Percentiles rank a stretch among this genome's conserved stretches.
These are phyloP conservation scores for Sebastiscus tertius DNA, from an alignment of 2,797 vertebrate species.

Conservation along the genomic window DNA sequence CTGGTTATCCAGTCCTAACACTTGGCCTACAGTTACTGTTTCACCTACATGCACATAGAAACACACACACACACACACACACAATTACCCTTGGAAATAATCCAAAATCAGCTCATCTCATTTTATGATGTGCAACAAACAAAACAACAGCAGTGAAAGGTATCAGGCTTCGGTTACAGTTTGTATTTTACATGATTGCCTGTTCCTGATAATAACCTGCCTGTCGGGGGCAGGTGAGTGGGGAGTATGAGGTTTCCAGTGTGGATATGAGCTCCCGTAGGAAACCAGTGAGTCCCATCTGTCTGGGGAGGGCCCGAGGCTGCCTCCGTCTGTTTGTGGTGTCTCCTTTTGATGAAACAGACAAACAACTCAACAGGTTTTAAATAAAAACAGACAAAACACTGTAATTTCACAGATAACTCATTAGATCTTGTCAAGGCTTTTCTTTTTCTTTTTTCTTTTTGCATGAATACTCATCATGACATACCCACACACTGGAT, in stretches of 20 bases:
- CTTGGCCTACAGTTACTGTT: slow-evolving; percentile 37
- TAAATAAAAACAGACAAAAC: background rate
- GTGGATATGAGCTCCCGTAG: slow-evolving; percentile 36
- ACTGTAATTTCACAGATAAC: background rate
- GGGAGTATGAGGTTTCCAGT: slow-evolving; percentile 33
- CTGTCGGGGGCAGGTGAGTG: no score
- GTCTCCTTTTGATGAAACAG: background rate
- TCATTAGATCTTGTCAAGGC: background rate
- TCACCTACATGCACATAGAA: background rate
- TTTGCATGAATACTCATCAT: background rate
- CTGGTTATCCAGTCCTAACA: slow-evolving; percentile 53
- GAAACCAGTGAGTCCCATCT: slow-evolving; percentile 56
- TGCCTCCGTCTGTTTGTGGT: background rate
- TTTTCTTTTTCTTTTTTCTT: background rate
- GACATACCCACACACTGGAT: background rate
- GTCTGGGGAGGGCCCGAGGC: slow-evolving; percentile 39
- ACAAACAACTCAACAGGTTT: background rate
- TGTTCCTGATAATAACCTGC: background rate
- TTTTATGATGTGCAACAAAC: slow-evolving; percentile 55
- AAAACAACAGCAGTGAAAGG: slow-evolving; percentile 69
- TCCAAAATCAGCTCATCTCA: slow-evolving; percentile 61
- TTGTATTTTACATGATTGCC: slow-evolving; percentile 14
- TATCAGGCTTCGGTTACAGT: slow-evolving; percentile 59
- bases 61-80: slow-evolving; percentile 3
- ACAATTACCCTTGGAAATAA: slow-evolving; percentile 13